Evolutionary conservation across 2,113 vertebrate species (phyloP).

Genomic region (Todiramphus saurophagus): DNA sequence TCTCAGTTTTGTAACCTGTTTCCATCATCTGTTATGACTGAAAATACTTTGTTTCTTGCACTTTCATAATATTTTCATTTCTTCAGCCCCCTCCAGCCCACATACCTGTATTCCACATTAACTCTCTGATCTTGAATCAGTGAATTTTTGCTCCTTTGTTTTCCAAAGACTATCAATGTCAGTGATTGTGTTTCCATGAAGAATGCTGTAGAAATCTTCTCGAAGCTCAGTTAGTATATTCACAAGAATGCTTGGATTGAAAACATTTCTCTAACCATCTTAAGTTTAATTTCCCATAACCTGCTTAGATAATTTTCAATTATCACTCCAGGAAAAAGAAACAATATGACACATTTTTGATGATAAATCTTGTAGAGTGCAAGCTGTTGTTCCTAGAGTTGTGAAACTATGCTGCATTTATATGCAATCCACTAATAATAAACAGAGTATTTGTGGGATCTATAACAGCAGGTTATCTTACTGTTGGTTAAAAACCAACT

Average conservation of each 20-base stretch:
- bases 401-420: neutral
- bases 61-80: neutral
- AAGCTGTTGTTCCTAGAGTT: neutral
- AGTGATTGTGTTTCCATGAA: neutral
- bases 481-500: neutral
- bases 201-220: neutral
- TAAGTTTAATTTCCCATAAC: neutral
- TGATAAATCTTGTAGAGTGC: neutral
- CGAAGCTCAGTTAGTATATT: neutral
- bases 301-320: neutral
- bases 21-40: neutral
- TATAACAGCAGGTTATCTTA: neutral
- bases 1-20: neutral
- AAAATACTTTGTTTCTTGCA: neutral
- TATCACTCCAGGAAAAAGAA: neutral
- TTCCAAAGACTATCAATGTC: neutral
- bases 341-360: neutral
- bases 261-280: neutral
- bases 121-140: neutral
- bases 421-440: neutral
- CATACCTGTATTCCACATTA: neutral
- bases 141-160: neutral
- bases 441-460: neutral
- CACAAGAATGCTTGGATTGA: neutral
- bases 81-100: neutral